Conservation (phyloP, 2,888 invertebrate species). For the Hirtodrosophila trivittata region DNA sequence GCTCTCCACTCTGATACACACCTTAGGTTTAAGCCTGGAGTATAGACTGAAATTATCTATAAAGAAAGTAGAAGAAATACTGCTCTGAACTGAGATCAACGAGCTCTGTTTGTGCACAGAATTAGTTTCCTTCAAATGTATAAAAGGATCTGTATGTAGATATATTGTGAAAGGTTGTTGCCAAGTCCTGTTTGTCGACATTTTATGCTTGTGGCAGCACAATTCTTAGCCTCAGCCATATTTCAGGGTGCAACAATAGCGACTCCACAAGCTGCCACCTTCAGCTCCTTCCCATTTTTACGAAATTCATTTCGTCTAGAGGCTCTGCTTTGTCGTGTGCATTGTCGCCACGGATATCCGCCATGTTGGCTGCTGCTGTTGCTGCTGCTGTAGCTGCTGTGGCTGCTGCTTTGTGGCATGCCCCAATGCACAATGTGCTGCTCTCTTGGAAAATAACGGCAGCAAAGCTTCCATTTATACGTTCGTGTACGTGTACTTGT, state of each 20-base stretch:
- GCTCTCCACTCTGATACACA: too few species aligned
- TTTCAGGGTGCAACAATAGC: not conserved
- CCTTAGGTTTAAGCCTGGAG: too few species aligned
- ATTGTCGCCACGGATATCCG: constrained; percentile 77
- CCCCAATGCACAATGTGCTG: constrained; percentile 57
- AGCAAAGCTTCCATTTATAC: not conserved
- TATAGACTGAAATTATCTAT: too few species aligned
- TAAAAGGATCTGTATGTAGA: too few species aligned
- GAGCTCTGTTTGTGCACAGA: too few species aligned
- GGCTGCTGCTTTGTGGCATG: constrained; percentile 45
- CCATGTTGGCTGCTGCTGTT: constrained; percentile 70
- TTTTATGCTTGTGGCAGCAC: not conserved
- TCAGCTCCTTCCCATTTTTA: not conserved
- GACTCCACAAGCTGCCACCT: not conserved
- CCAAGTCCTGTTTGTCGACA: not conserved
- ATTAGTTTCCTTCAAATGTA: too few species aligned
- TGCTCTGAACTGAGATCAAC: too few species aligned
- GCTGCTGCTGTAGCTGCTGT: not conserved
- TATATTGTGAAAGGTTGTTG: not conserved
- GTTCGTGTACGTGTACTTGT: not conserved
- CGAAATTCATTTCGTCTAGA: constrained; percentile 22
- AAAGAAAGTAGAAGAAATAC: too few species aligned
- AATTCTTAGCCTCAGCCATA: not conserved
- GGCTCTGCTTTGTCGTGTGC: constrained; percentile 35
- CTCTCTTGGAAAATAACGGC: constrained; percentile 8